phyloP scores from a whole-genome alignment of 2,888 invertebrate genomes.

The Dynastes maya region DNA sequence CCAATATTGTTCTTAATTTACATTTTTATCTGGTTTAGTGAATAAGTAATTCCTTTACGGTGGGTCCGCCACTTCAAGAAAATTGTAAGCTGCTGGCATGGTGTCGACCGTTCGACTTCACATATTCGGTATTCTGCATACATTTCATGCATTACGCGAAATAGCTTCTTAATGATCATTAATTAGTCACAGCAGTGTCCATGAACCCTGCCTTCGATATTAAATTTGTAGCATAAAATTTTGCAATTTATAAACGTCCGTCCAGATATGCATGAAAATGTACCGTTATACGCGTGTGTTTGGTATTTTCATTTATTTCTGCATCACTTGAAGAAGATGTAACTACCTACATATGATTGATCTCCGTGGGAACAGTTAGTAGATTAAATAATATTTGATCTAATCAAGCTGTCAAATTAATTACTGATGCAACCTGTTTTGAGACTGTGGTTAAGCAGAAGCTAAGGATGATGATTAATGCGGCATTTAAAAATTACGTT shows the following conservation, averaged over 20 bases:
- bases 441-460: no score
- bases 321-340: not conserved
- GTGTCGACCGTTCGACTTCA: not conserved
- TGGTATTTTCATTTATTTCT: not conserved
- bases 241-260: constrained; percentile 19
- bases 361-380: no score
- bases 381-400: no score
- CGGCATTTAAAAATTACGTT: no score
- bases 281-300: not conserved
- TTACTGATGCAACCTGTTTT: no score
- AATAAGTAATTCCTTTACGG: not conserved
- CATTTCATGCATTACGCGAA: constrained; percentile 22
- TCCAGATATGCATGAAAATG: not conserved
- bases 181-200: constrained; percentile 30
- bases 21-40: no score
- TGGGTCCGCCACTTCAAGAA: not conserved
- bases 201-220: not conserved
- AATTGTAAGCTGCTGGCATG: not conserved
- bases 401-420: no score
- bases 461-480: no score
- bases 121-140: constrained; percentile 1
- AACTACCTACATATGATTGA: no score
- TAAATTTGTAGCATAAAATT: constrained; percentile 31
- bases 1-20: no score
- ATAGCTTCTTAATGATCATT: constrained; percentile 31